Conservation (phyloP, 2,113 vertebrate genomes). For the Donacobius atricapilla region DNA sequence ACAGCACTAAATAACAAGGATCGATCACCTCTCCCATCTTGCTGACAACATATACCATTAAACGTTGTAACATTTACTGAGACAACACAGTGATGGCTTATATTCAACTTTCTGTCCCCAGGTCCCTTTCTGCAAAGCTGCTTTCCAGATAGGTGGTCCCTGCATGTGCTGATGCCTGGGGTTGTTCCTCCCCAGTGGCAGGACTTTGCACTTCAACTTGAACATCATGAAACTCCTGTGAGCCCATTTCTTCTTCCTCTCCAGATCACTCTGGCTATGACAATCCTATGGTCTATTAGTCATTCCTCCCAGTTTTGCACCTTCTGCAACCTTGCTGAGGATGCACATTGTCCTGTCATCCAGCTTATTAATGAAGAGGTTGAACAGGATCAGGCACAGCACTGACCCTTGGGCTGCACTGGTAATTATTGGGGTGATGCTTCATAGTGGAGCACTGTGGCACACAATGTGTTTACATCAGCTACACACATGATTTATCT, state of each 20-base stretch:
- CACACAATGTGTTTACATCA: background rate
- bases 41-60: background rate
- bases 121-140: background rate
- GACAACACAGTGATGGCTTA: background rate
- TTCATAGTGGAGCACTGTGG: background rate
- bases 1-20: background rate
- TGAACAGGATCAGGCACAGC: background rate
- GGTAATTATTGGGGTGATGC: background rate
- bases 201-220: background rate
- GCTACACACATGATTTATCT: background rate
- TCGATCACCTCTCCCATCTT: background rate
- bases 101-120: background rate
- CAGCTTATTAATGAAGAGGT: background rate
- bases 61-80: background rate
- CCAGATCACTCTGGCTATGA: background rate
- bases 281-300: background rate
- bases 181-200: background rate
- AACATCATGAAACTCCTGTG: background rate
- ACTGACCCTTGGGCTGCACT: background rate
- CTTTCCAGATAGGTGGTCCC: background rate
- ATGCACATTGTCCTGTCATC: background rate
- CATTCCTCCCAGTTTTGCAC: background rate
- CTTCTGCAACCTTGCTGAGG: background rate
- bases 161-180: background rate
- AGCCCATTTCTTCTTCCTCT: background rate